These are phyloP conservation scores for Dryas iulia DNA, from an alignment of 1,140 invertebrate genomes.

Conservation along the genomic window DNA sequence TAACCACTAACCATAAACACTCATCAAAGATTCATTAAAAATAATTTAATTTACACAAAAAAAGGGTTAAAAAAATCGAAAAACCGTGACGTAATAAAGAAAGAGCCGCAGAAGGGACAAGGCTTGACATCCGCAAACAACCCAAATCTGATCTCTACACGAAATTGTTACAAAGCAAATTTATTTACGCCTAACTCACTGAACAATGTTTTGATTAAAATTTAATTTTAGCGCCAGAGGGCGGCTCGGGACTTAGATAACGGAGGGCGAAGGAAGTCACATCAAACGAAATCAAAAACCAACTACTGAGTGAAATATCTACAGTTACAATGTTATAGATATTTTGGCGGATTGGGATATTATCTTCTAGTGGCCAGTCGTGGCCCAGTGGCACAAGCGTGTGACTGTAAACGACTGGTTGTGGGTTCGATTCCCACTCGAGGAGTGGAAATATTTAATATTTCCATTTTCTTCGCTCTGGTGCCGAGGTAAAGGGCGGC, in stretches of 20 bases:
- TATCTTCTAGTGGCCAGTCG: too few relatives aligned
- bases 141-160: constrained; percentile 14
- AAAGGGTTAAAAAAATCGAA: neutral
- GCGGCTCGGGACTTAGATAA: constrained; percentile 7
- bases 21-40: neutral
- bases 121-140: constrained; percentile 12
- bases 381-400: too few relatives aligned
- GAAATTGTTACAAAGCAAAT: constrained; percentile 39
- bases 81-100: neutral
- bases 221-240: constrained; percentile 39
- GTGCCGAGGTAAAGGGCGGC: too few relatives aligned
- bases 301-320: neutral
- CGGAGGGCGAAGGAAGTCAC: neutral
- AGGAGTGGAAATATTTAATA: too few relatives aligned
- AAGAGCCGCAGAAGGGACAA: neutral
- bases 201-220: constrained; percentile 53
- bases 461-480: too few relatives aligned
- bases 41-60: neutral
- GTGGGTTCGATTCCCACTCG: too few relatives aligned
- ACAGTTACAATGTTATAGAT: too few relatives aligned
- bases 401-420: too few relatives aligned
- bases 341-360: too few relatives aligned
- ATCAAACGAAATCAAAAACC: neutral
- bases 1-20: neutral
- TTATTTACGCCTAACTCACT: constrained; percentile 38